A percentile compares a stretch with the other conserved stretches of the same genome.
Conservation (phyloP, 2,113 vertebrate genomes). For the Bos indicus region DNA sequence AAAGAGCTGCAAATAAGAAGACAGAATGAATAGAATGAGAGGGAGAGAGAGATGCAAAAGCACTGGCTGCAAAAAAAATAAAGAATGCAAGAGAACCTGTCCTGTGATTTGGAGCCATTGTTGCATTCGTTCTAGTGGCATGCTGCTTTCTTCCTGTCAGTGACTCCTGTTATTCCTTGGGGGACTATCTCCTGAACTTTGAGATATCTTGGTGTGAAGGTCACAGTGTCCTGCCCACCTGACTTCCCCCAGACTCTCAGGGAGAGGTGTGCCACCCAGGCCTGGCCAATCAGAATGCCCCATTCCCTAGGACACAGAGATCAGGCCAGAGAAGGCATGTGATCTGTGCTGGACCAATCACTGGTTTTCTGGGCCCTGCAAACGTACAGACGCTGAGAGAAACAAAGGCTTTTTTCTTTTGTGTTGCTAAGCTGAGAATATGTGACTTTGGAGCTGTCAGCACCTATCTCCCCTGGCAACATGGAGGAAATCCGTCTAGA, state of each 20-base stretch:
- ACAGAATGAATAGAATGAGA: background rate
- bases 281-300: background rate
- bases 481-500: slow-evolving; percentile 34
- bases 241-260: background rate
- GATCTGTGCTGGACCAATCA: background rate
- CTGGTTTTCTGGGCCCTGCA: background rate
- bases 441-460: slow-evolving; percentile 37
- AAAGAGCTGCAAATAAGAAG: background rate
- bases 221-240: background rate
- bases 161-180: background rate
- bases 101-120: too few relatives aligned
- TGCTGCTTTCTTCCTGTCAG: background rate
- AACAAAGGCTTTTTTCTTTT: background rate
- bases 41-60: background rate
- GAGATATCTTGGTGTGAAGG: background rate
- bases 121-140: background rate
- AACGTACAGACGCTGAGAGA: background rate
- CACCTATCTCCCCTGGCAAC: slow-evolving; percentile 60
- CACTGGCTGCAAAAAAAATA: background rate
- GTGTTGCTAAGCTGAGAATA: slow-evolving; percentile 42
- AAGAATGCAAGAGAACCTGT: background rate
- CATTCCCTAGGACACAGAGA: background rate
- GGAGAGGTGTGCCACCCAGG: background rate
- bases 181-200: background rate
- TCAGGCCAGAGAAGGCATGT: background rate